Evolutionary conservation across 2,797 vertebrate genomes (phyloP), one percentile per base, ranked within the genome.

Genomic region (Delichon dasypus): DNA sequence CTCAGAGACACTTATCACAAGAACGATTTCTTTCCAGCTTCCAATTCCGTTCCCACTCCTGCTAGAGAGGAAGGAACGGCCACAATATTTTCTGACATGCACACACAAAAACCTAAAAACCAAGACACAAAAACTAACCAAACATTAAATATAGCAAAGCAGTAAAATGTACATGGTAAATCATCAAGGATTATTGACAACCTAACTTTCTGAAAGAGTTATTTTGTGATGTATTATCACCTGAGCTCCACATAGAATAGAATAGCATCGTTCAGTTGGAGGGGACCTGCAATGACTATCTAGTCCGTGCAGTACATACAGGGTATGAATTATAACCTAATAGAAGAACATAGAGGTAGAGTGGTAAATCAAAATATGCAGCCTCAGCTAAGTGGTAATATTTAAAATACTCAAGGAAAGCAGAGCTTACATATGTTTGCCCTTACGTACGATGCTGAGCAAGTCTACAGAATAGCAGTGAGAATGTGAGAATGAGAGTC

Each of bases 41-140:
- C 16, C 21, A 22, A 4, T 76, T 85, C 87, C 34, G 68, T 88
- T 78, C 20, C 22, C 7, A 2, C 18, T 81, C 44, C 27, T 0
- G 0, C 38, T 40, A 67, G 29, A 70, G 51, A 42, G 34, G 26
- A 42, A 68, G 20, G 19, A 80, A 40, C 0, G 0, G 14, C 44
- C 38, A 15, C 19, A 13, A 47, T 64, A 25, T 86, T 80, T 90
- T 67, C 19, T 50, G 38, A 38, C 38, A 38, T 5, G 12, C 38
- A 38, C 21, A 40, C 40, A 32, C 17, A 66, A 25, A 44, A 23
- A 16, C 8, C 7, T 4, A 11, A 53, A n/a, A n/a, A 26, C 50
- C 27, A 42, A 42, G 16, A 29, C 27, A 29, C 27, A 29, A 62
- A 30, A n/a, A 16, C 2, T 13, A 12, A 5, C 4, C 16, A 34